Base-by-base conservation (phyloP, 2,888 invertebrate species). In the Drosophila fulvimacula region DNA sequence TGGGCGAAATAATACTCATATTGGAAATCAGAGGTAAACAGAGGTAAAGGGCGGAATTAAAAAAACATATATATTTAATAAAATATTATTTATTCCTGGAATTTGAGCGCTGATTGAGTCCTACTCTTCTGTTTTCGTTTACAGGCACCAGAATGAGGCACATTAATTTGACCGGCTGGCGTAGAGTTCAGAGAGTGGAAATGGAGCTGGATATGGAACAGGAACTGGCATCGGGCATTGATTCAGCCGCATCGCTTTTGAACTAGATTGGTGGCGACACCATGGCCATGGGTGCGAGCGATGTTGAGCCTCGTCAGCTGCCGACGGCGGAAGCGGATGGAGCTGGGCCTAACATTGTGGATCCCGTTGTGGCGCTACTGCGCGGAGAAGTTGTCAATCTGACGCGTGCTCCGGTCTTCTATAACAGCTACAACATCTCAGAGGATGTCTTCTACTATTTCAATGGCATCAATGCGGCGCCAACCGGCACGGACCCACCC, bases 401-500 rank as follows among this genome's bases (percentile, higher is more conserved):
- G 66, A 85, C 90, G 19, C 69, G 74, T 44, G 69, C 81, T 46
- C 81, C 90, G 39, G 81, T 88, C 48, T 85, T 92, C 66, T 92
- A 88, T 64, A 91, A 90, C 68, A 91, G 88, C 74, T 92, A 90
- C 82, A 92, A 92, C 72, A 90, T 91, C 73, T 92, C 92, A 52
- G 92, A 92, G 64, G 92, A 92, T 60, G 83, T 92, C 15, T 91
- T 88, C 77, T 90, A 90, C 74, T 92, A 92, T 52, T 91, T 91
- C 74, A 92, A 92, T 77, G 89, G 91, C 36, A 83, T 89, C 48
- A 82, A 73, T 67, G 65, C 81, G 61, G 80, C 66, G 34, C 67
- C 78, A 13, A 73, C 71, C 36, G 88, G 82, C 68, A 82, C 78
- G 34, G 82, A 82, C 49, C 48, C 79, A 42, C 73, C 79, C 15